Base-by-base conservation (phyloP, 2,888 invertebrate species). In the Meiosimyza decipiens region DNA sequence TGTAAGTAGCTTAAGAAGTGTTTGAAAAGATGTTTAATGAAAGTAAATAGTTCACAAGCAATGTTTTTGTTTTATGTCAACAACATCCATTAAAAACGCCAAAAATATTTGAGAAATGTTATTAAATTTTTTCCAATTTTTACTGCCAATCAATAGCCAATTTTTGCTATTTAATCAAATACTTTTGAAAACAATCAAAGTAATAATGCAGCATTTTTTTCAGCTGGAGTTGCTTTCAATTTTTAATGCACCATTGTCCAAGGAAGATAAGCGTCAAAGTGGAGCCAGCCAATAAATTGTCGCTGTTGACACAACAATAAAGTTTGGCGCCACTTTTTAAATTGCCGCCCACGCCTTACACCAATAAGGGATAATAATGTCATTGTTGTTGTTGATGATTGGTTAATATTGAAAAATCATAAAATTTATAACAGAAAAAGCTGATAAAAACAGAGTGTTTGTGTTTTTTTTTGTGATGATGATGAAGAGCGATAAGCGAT, bases 41-140 rank as follows among this genome's bases (percentile, higher is more conserved):
- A 54, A 52, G 57, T 40, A n/a, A 40, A 12, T 54, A 33, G 16
- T 28, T 52, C n/a, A 22, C 68, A 51, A 59, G 28, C 59, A 47
- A 60, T 71, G 73, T 62, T 74, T 22, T 68, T 49, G 47, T 66
- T 50, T 62, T 59, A 15, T 69, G 62, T 71, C 70, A 69, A 72
- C 68, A 77, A 74, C 69, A 69, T 71, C 76, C 73, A 75, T 73
- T 73, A 28, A 80, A 79, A 81, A 82, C 80, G 82, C 81, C 81
- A 80, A 79, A 80, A 82, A 81, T 80, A 73, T 79, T 80, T 77
- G 77, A 79, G 80, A 81, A 79, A 63, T 72, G 72, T 68, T 68
- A 73, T 78, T 74, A 72, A 74, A 60, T 74, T 73, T 73, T 73
- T 77, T 75, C 70, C 76, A 66, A 54, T 63, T 73, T 71, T 70